These are phyloP conservation scores for Lumbricus terrestris DNA, from an alignment of 2,888 invertebrate genomes.

Conservation along the genomic window DNA sequence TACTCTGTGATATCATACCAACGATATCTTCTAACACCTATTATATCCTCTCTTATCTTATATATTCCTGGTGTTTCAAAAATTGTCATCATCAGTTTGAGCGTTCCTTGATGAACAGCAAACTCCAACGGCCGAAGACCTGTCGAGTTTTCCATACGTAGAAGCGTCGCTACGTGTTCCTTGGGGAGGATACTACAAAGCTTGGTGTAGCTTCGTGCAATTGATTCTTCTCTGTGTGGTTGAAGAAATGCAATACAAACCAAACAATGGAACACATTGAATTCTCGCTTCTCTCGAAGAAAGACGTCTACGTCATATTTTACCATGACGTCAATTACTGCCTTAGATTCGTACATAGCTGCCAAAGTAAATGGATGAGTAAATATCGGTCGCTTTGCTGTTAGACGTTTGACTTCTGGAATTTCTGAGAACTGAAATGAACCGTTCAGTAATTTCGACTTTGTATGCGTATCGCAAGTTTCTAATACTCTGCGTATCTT, in stretches of 20 bases:
- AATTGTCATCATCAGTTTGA: slow-evolving; percentile 10
- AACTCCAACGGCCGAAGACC: slow-evolving; percentile 15
- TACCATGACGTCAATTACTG: not conserved
- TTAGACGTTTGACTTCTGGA: not conserved
- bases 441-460: not conserved
- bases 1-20: slow-evolving; percentile 20
- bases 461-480: not conserved
- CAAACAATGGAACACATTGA: not conserved
- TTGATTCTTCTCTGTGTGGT: not conserved
- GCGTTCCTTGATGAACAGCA: not conserved
- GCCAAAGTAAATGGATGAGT: slow-evolving; percentile 10
- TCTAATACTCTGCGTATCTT: not conserved
- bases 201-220: not conserved
- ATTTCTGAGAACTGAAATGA: not conserved
- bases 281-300: not conserved
- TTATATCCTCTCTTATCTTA: not conserved
- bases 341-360: not conserved
- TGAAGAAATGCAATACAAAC: not conserved
- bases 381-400: not conserved
- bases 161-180: not conserved
- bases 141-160: not conserved
- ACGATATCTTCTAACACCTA: not conserved
- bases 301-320: not conserved
- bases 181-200: not conserved
- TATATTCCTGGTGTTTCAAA: slow-evolving; percentile 16